Percentiles rank a stretch among this genome's conserved stretches.
phyloP scores from a whole-genome alignment of 1,140 invertebrate species.

The Acarapis woodi region DNA sequence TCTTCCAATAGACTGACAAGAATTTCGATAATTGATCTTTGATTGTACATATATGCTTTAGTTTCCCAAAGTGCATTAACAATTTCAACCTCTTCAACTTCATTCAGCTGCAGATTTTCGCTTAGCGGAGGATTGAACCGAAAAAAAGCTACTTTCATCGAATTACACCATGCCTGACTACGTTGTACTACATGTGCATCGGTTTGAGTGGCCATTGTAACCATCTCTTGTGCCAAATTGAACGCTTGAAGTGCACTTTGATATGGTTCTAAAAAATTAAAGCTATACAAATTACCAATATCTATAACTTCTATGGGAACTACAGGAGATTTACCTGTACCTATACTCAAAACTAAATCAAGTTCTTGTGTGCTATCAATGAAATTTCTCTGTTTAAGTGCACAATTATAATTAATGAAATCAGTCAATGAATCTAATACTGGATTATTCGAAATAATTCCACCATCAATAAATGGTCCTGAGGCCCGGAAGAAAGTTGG shows the following conservation, averaged over 20 bases:
- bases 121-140: slow-evolving; percentile 21
- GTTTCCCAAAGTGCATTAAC: slow-evolving; percentile 78
- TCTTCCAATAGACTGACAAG: too few species aligned
- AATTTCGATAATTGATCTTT: too few species aligned
- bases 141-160: slow-evolving; percentile 50
- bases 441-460: slow-evolving; percentile 88
- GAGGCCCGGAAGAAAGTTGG: slow-evolving; percentile 69
- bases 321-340: slow-evolving; percentile 22
- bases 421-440: slow-evolving; percentile 76
- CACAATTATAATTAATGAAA: slow-evolving; percentile 48
- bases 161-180: slow-evolving; percentile 59
- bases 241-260: too few species aligned
- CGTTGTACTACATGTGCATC: slow-evolving; percentile 74
- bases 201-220: too few species aligned
- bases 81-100: slow-evolving; percentile 43
- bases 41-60: too few species aligned
- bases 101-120: slow-evolving; percentile 56
- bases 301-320: background rate
- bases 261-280: too few species aligned
- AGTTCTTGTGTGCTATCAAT: slow-evolving; percentile 14
- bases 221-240: too few species aligned
- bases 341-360: slow-evolving; percentile 21
- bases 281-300: too few species aligned
- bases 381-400: background rate
- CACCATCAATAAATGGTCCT: slow-evolving; percentile 63